phyloP scores from a whole-genome alignment of 1,140 invertebrate genomes.

The Trissolcus basalis region DNA sequence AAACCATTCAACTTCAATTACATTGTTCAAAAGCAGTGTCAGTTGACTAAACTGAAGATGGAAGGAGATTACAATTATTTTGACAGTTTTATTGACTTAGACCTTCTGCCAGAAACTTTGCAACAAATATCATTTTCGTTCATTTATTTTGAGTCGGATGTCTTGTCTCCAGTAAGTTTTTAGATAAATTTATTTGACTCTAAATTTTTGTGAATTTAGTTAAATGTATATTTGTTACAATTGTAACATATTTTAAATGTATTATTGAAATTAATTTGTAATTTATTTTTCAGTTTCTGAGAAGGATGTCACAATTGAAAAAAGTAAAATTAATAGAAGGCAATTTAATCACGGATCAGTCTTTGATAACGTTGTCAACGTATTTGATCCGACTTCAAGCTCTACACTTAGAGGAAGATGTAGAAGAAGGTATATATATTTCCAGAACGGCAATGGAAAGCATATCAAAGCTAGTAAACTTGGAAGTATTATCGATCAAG shows the following conservation, averaged over 20 bases:
- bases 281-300: constrained; percentile 21
- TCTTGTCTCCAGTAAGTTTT: constrained; percentile 20
- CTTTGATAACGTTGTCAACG: constrained; percentile 9
- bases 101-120: constrained; percentile 3
- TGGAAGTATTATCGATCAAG: constrained; percentile 48
- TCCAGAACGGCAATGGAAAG: constrained; percentile 22
- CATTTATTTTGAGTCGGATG: constrained; percentile 16
- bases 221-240: no score
- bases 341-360: constrained; percentile 26
- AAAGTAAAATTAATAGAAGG: constrained; percentile 40
- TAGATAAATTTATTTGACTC: neutral
- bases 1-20: constrained; percentile 16
- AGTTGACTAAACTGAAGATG: constrained; percentile 26
- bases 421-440: constrained; percentile 20
- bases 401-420: constrained; percentile 39
- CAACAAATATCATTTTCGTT: constrained; percentile 32
- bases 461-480: constrained; percentile 39
- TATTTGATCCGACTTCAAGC: constrained; percentile 20
- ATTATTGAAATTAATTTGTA: neutral
- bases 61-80: constrained; percentile 27
- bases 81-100: neutral
- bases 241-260: neutral
- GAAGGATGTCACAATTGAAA: constrained; percentile 22
- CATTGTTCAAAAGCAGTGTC: neutral
- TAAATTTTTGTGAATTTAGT: no score